These are phyloP conservation scores for Chrysolina haemoptera DNA, from an alignment of 2,888 invertebrate genomes.

Conservation along the genomic window DNA sequence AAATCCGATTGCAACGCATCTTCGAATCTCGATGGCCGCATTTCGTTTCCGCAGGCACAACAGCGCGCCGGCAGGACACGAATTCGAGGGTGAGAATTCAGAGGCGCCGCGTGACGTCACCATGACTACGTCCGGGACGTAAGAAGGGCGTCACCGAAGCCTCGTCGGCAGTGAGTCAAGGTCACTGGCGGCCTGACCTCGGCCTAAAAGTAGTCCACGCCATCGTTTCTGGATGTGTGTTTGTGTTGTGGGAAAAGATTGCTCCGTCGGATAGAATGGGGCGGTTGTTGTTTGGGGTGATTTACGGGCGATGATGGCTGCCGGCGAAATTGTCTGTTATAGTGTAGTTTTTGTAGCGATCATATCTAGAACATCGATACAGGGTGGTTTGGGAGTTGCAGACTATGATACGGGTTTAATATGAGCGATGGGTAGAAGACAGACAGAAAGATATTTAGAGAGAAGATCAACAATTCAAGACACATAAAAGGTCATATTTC, in stretches of 20 bases:
- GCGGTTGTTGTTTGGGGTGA: not conserved
- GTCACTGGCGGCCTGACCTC: constrained; percentile 38
- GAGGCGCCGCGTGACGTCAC: constrained; percentile 34
- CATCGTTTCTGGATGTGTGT: constrained; percentile 21
- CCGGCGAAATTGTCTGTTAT: not conserved
- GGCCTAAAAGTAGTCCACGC: constrained; percentile 36
- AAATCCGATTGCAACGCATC: constrained; percentile 1
- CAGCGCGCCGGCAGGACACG: constrained; percentile 8
- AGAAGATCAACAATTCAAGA: too few relatives aligned
- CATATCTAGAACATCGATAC: not conserved
- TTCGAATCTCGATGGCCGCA: not conserved
- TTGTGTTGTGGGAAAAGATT: constrained; percentile 6
- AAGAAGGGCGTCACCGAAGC: constrained; percentile 29
- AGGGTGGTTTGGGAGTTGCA: not conserved
- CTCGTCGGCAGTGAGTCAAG: constrained; percentile 34
- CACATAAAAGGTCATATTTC: too few relatives aligned
- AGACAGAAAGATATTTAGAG: too few relatives aligned
- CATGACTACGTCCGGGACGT: constrained; percentile 23
- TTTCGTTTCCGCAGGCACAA: constrained; percentile 24
- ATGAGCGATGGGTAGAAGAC: too few relatives aligned
- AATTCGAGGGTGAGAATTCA: constrained; percentile 31
- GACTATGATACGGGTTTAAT: too few relatives aligned
- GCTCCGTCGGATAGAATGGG: not conserved
- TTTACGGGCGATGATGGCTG: not conserved
- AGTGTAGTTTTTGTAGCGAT: not conserved